Conservation (phyloP, 2,888 invertebrate species). For the Cephus nigrinus region DNA sequence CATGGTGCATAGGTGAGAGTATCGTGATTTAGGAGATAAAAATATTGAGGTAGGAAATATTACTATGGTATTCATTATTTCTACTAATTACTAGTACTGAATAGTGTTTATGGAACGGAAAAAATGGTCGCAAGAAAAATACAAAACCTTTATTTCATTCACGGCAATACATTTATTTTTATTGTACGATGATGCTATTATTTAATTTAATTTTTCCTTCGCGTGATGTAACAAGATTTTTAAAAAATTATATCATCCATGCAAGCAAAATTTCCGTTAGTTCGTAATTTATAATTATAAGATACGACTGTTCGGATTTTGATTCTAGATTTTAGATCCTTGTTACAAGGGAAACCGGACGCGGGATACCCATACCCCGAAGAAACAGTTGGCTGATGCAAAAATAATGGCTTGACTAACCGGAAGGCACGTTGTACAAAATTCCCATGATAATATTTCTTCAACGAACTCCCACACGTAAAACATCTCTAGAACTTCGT, state of each 20-base stretch:
- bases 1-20: neutral
- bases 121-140: conserved; percentile 8
- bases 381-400: neutral
- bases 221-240: neutral
- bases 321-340: neutral
- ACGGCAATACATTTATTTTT: conserved; percentile 33
- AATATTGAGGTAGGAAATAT: neutral
- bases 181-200: conserved; percentile 17
- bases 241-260: neutral
- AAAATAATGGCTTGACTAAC: neutral
- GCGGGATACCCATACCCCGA: neutral
- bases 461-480: neutral
- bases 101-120: neutral
- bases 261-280: neutral
- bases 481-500: neutral
- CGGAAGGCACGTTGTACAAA: conserved; percentile 4
- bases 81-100: neutral
- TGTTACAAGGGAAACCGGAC: neutral
- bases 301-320: neutral
- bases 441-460: neutral
- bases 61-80: neutral
- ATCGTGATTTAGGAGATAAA: neutral
- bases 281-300: neutral
- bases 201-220: neutral
- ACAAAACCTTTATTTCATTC: conserved; percentile 29